Percentiles rank a stretch among this genome's conserved stretches.
Evolutionary conservation across 1,140 invertebrate genomes (phyloP).

Genomic region (Eumaeus atala): DNA sequence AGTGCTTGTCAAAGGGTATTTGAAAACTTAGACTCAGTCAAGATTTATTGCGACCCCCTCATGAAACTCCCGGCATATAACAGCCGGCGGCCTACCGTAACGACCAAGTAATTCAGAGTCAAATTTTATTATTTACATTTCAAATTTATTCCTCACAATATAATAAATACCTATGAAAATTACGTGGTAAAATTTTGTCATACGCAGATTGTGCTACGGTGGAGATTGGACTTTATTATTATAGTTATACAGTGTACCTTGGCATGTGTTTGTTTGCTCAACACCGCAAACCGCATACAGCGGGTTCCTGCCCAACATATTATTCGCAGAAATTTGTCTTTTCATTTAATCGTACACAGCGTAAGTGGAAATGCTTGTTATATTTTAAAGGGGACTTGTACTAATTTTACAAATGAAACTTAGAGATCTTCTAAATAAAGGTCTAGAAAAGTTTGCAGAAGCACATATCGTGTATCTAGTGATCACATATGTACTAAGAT

Average conservation of each 20-base stretch:
- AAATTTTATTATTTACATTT: slow-evolving; percentile 16
- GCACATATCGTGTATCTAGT: too few relatives aligned
- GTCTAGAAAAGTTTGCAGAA: too few relatives aligned
- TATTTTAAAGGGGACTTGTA: neutral
- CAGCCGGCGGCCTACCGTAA: too few relatives aligned
- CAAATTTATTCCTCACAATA: slow-evolving; percentile 25
- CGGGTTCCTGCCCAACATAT: slow-evolving; percentile 36
- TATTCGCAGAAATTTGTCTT: slow-evolving; percentile 33
- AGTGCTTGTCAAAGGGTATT: too few relatives aligned
- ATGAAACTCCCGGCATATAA: too few relatives aligned
- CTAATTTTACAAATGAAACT: too few relatives aligned
- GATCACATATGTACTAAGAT: too few relatives aligned
- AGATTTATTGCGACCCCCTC: too few relatives aligned
- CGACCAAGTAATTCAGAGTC: too few relatives aligned
- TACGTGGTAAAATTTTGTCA: slow-evolving; percentile 25
- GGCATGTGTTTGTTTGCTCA: slow-evolving; percentile 22
- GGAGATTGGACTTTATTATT: neutral
- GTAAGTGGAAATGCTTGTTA: neutral
- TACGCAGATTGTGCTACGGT: neutral
- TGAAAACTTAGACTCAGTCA: too few relatives aligned
- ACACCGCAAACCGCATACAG: slow-evolving; percentile 39
- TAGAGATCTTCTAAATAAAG: too few relatives aligned
- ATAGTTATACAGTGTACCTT: slow-evolving; percentile 1
- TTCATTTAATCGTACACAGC: slow-evolving; percentile 8
- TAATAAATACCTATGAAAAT: slow-evolving; percentile 19